A percentile compares a stretch with the other conserved stretches of the same genome.
Conservation (phyloP, 1,140 invertebrate genomes). For the Bombus turneri region DNA sequence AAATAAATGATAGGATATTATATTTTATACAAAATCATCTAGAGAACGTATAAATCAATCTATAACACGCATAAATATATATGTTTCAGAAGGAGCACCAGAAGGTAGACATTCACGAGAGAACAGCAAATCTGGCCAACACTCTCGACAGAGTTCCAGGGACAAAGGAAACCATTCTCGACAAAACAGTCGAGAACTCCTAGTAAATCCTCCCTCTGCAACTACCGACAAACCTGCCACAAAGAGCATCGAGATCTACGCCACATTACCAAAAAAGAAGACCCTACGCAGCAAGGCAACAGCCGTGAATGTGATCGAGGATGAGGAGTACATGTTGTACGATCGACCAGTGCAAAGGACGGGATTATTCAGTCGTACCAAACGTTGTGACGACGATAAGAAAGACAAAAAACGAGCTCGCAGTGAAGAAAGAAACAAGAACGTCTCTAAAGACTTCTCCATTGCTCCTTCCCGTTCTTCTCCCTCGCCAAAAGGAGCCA, state of each 20-base stretch:
- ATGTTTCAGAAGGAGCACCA: slow-evolving; percentile 82
- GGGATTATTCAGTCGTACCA: slow-evolving; percentile 85
- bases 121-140: slow-evolving; percentile 85
- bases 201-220: slow-evolving; percentile 78
- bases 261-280: slow-evolving; percentile 94
- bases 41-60: neutral
- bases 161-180: slow-evolving; percentile 85
- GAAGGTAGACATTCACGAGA: slow-evolving; percentile 90
- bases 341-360: slow-evolving; percentile 87
- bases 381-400: slow-evolving; percentile 88
- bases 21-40: neutral
- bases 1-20: too few relatives aligned
- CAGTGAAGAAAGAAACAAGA: slow-evolving; percentile 91
- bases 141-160: slow-evolving; percentile 87
- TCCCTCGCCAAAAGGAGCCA: slow-evolving; percentile 83
- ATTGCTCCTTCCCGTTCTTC: slow-evolving; percentile 84
- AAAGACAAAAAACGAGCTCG: slow-evolving; percentile 90
- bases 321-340: slow-evolving; percentile 87
- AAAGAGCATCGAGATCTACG: slow-evolving; percentile 94
- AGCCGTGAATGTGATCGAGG: slow-evolving; percentile 85
- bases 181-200: slow-evolving; percentile 86
- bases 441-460: slow-evolving; percentile 86
- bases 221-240: slow-evolving; percentile 83
- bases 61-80: neutral
- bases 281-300: slow-evolving; percentile 85